Conservation (phyloP, 1,140 invertebrate genomes). For the Drosophila ogumai region DNA sequence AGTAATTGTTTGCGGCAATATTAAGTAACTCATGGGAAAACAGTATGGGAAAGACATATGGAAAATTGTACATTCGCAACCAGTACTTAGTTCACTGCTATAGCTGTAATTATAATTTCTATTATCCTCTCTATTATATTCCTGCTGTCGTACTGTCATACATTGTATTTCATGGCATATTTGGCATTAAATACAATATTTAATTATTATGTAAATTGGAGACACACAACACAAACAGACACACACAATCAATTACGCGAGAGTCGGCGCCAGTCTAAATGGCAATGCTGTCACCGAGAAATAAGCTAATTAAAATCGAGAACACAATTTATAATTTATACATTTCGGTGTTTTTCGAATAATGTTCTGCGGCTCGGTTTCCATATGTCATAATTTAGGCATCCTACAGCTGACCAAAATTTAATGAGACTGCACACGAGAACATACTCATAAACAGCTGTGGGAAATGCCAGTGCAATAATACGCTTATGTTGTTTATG, state of each 20-base stretch:
- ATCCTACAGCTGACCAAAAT: constrained; percentile 1
- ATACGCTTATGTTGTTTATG: not conserved
- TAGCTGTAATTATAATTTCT: constrained; percentile 1
- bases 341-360: constrained; percentile 27
- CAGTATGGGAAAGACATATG: not conserved
- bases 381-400: constrained; percentile 29
- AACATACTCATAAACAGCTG: not conserved
- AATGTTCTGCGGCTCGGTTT: constrained; percentile 33
- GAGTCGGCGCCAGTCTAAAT: constrained; percentile 1
- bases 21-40: not conserved
- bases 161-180: not conserved
- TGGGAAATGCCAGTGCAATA: constrained; percentile 2
- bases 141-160: not conserved
- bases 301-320: constrained; percentile 52
- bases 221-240: not conserved
- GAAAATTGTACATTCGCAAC: not conserved
- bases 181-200: not conserved
- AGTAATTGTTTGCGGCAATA: not conserved
- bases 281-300: constrained; percentile 22
- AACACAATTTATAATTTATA: constrained; percentile 33
- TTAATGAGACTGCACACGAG: constrained; percentile 8
- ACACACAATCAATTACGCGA: constrained; percentile 4
- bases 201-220: constrained; percentile 17
- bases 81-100: not conserved
- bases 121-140: too few species aligned